These are phyloP conservation scores for Hirtodrosophila confusa DNA, from an alignment of 2,888 invertebrate genomes.

Conservation along the genomic window DNA sequence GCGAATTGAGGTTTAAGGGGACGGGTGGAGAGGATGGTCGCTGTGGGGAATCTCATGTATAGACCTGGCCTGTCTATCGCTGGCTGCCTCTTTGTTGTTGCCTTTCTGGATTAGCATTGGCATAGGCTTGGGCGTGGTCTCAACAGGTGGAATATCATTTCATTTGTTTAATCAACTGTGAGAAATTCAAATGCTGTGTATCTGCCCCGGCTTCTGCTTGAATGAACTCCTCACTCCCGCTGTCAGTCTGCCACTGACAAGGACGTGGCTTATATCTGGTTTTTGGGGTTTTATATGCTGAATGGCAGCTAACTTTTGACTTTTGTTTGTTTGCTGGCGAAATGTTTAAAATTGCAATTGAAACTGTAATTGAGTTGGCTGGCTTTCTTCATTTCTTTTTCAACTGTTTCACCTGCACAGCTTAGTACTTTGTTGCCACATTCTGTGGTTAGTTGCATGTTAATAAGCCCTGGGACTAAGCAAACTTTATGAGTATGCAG, in stretches of 20 bases:
- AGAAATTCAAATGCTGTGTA: conserved; percentile 59
- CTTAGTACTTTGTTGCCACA: conserved; percentile 4
- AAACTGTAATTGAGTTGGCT: conserved; percentile 54
- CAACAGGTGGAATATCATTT: conserved; percentile 51
- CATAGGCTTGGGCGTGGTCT: conserved; percentile 36
- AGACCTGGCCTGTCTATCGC: conserved; percentile 3
- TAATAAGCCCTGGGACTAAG: conserved; percentile 14
- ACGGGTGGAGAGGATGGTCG: no score
- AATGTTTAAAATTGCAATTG: conserved; percentile 55
- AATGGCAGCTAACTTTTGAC: not conserved
- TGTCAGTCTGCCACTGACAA: no score
- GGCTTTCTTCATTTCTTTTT: conserved; percentile 1
- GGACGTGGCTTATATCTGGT: no score
- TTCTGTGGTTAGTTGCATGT: conserved; percentile 39
- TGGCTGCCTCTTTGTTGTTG: conserved; percentile 4
- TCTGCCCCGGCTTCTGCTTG: conserved; percentile 57
- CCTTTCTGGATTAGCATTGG: not conserved
- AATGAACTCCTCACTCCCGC: conserved; percentile 30
- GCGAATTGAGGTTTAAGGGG: not conserved
- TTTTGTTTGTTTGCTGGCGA: conserved; percentile 4
- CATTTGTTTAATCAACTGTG: conserved; percentile 58
- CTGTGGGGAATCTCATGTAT: no score
- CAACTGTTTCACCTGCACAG: not conserved
- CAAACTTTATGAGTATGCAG: no score
- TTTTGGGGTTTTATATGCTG: not conserved